Evolutionary conservation across 2,113 vertebrate species (phyloP).

Genomic region (Sinocyclocheilus grahami): DNA sequence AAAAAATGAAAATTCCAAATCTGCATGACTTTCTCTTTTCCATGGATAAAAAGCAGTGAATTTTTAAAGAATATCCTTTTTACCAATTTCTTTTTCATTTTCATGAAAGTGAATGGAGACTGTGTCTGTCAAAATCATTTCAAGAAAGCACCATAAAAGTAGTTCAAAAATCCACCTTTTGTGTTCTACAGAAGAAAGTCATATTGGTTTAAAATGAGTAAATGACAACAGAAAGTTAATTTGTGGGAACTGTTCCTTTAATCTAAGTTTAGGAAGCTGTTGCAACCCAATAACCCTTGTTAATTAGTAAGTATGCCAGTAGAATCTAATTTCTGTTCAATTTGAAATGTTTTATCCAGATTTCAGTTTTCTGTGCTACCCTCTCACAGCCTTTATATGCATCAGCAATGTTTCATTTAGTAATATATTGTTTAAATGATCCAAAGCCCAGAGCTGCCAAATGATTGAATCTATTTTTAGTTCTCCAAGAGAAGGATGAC

Average conservation of each 20-base stretch:
- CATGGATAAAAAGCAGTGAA: neutral
- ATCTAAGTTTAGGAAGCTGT: neutral
- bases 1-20: neutral
- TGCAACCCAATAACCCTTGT: neutral
- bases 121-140: neutral
- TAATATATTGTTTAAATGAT: neutral
- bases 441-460: constrained; percentile 6
- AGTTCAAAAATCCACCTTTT: neutral
- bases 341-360: neutral
- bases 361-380: neutral
- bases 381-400: neutral
- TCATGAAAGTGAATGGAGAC: neutral
- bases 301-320: neutral
- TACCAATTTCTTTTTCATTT: neutral
- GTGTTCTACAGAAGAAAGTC: neutral
- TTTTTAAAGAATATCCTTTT: neutral
- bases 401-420: constrained; percentile 19
- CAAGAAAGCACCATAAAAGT: neutral
- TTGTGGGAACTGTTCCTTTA: neutral
- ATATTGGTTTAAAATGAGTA: neutral
- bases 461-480: constrained; percentile 11
- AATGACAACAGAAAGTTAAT: neutral
- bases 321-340: neutral
- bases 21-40: neutral
- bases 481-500: neutral